Evolutionary conservation across 2,797 vertebrate genomes (phyloP).

Genomic region (Anabacerthia variegaticeps): DNA sequence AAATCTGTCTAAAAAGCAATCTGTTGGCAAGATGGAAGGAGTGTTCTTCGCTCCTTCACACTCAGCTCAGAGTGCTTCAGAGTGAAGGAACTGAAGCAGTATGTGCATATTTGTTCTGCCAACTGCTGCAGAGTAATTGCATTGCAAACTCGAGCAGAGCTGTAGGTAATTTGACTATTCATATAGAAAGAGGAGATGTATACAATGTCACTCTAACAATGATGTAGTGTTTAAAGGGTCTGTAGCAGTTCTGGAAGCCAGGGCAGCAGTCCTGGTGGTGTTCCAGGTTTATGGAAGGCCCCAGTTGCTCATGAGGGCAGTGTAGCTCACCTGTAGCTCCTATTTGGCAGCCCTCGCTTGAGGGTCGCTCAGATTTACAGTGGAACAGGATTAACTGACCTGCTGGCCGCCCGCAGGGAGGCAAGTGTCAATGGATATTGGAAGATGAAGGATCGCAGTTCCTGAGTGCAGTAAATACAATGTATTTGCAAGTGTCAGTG

Average conservation of each 20-base stretch:
- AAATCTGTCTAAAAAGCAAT: neutral
- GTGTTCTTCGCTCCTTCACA: neutral
- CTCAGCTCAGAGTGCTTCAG: neutral
- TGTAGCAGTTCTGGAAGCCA: neutral
- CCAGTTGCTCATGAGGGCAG: fast-evolving
- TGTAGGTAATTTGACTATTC: neutral
- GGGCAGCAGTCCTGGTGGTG: neutral
- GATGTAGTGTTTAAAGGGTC: neutral
- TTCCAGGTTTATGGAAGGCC: neutral
- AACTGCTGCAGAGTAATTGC: slow-evolving; percentile 2
- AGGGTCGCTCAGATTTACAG: neutral
- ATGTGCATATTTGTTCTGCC: neutral
- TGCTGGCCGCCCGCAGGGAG: neutral
- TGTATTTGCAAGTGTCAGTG: neutral
- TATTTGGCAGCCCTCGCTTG: neutral
- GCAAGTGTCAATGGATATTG: neutral
- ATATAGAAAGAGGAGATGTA: neutral
- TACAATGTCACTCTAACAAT: neutral
- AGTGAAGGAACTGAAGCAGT: neutral
- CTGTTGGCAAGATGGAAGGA: neutral
- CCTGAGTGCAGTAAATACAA: neutral
- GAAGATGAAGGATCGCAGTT: neutral
- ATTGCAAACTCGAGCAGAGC: neutral
- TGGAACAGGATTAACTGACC: neutral
- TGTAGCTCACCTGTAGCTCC: neutral